A percentile compares a stretch with the other conserved stretches of the same genome.
These are phyloP conservation scores for Mythimna vitellina DNA, from an alignment of 2,888 invertebrate genomes.

Conservation along the genomic window DNA sequence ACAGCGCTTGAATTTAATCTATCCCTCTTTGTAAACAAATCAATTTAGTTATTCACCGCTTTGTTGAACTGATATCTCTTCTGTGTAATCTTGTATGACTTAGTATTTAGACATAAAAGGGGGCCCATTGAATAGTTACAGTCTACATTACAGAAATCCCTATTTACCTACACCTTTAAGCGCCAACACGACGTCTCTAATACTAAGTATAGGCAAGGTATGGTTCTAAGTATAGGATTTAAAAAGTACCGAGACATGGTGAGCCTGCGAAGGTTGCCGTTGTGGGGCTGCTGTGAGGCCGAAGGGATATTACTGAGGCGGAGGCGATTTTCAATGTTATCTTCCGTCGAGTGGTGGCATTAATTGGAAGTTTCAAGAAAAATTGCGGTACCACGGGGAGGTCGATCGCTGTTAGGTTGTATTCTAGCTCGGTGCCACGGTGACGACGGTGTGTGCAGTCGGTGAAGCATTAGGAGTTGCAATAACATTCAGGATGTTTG, in stretches of 20 bases:
- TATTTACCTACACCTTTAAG: constrained; percentile 71
- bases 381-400: constrained; percentile 80
- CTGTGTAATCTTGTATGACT: constrained; percentile 42
- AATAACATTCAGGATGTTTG: constrained; percentile 77
- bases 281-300: constrained; percentile 87
- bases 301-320: constrained; percentile 83
- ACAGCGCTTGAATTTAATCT: constrained; percentile 38
- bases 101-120: constrained; percentile 30
- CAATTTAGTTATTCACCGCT: constrained; percentile 43
- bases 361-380: constrained; percentile 82
- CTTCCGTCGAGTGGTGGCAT: constrained; percentile 82
- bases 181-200: constrained; percentile 77
- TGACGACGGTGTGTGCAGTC: constrained; percentile 85
- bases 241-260: constrained; percentile 90
- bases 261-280: constrained; percentile 85
- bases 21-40: constrained; percentile 26
- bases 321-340: constrained; percentile 79
- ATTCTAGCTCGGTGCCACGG: constrained; percentile 80
- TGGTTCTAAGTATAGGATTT: constrained; percentile 89
- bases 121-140: constrained; percentile 53
- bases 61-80: constrained; percentile 39
- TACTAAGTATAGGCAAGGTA: constrained; percentile 82
- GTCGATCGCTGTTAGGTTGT: constrained; percentile 78
- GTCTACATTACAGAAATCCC: constrained; percentile 69
- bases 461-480: constrained; percentile 82